A percentile compares a stretch with the other conserved stretches of the same genome.
Conservation (phyloP, 2,888 invertebrate genomes). For the Pheosia tremula region DNA sequence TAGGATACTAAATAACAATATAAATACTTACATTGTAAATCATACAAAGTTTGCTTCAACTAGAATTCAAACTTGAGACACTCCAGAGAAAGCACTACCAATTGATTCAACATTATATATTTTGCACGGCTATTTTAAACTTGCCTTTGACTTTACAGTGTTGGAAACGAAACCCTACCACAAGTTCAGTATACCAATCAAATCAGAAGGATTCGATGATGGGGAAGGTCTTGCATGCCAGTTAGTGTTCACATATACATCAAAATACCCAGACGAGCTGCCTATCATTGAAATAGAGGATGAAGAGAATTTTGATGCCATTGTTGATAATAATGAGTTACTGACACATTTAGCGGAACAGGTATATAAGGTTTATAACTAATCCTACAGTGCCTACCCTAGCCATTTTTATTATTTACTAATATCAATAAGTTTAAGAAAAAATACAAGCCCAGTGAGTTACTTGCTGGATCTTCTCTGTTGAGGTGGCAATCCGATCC, state of each 20-base stretch:
- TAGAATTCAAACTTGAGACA: no score
- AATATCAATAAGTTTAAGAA: no score
- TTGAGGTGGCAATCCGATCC: no score
- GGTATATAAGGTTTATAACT: conserved; percentile 61
- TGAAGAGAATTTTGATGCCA: conserved; percentile 90
- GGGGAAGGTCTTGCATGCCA: conserved; percentile 89
- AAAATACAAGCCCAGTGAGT: no score
- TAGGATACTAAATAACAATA: no score
- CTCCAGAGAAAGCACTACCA: no score
- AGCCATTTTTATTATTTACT: no score
- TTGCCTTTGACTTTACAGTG: conserved; percentile 78
- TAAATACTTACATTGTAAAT: no score
- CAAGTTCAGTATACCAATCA: conserved; percentile 92
- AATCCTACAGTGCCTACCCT: neutral
- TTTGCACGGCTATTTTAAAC: conserved; percentile 2
- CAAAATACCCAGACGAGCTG: conserved; percentile 95
- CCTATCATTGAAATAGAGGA: conserved; percentile 92
- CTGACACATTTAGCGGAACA: conserved; percentile 87
- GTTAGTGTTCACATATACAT: conserved; percentile 92
- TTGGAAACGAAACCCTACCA: conserved; percentile 88
- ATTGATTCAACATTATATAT: no score
- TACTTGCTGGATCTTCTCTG: no score
- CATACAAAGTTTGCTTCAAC: no score
- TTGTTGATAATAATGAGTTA: conserved; percentile 86
- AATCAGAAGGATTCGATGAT: conserved; percentile 91